phyloP scores from a whole-genome alignment of 2,797 vertebrate genomes.

The Spheniscus humboldti region DNA sequence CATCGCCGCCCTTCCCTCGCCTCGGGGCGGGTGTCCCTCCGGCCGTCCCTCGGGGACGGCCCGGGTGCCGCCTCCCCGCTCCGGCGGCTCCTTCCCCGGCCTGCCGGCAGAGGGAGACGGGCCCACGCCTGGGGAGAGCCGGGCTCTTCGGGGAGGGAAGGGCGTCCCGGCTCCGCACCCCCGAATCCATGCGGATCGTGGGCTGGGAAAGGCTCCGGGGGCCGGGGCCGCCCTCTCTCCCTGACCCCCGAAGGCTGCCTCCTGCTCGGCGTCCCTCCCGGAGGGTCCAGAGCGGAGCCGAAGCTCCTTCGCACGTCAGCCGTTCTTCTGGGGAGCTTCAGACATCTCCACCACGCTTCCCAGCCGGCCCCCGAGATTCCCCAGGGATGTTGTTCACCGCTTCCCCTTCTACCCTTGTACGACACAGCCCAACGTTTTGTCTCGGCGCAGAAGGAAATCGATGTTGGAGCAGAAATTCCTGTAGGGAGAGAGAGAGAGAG shows the following conservation, averaged over 20 bases:
- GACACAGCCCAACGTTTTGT: fast-evolving
- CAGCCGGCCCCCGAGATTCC: fast-evolving
- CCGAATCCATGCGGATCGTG: background rate
- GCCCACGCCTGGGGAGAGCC: background rate
- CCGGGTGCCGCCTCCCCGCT: background rate
- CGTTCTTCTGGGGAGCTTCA: background rate
- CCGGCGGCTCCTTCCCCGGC: background rate
- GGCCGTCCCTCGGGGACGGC: background rate
- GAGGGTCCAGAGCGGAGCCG: background rate
- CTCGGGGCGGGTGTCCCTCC: background rate
- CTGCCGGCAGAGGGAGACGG: background rate
- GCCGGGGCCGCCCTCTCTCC: background rate
- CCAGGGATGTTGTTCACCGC: background rate
- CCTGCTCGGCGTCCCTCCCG: background rate
- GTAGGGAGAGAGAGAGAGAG: background rate
- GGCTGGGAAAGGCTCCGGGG: background rate
- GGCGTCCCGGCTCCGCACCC: background rate
- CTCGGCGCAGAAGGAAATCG: fast-evolving
- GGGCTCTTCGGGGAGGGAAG: background rate
- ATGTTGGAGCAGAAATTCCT: background rate
- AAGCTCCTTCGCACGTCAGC: background rate
- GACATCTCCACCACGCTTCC: fast-evolving
- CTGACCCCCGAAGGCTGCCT: background rate
- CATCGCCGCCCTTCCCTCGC: background rate
- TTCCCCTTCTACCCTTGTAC: background rate